These are phyloP conservation scores for Urocolius indicus DNA, from an alignment of 2,113 vertebrate genomes.

Conservation along the genomic window DNA sequence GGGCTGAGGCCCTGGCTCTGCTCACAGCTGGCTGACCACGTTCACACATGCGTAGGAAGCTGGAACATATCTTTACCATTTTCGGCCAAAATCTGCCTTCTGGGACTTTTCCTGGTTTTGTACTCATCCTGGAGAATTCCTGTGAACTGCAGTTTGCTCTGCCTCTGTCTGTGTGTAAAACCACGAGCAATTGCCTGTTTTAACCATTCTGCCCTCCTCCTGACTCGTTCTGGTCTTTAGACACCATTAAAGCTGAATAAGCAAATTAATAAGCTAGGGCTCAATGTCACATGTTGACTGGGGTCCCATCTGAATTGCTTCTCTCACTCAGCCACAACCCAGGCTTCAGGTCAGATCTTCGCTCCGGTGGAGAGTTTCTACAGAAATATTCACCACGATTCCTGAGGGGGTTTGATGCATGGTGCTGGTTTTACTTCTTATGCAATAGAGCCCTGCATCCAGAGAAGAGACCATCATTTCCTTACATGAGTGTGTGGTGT, in stretches of 20 bases:
- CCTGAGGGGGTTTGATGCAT: neutral
- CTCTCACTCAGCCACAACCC: neutral
- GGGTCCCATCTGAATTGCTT: neutral
- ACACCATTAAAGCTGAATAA: neutral
- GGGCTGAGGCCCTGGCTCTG: neutral
- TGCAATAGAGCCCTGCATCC: neutral
- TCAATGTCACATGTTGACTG: neutral
- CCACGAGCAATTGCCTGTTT: neutral
- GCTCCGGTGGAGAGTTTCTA: neutral
- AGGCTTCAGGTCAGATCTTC: neutral
- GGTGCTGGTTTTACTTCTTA: neutral
- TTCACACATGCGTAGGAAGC: neutral
- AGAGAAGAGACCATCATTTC: neutral
- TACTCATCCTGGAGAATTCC: neutral
- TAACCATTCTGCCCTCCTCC: neutral
- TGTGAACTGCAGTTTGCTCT: slow-evolving; percentile 5
- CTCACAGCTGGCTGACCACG: neutral
- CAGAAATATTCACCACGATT: neutral
- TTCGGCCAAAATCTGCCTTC: slow-evolving; percentile 29
- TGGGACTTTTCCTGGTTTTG: neutral
- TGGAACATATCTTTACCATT: neutral
- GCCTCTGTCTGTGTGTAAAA: neutral
- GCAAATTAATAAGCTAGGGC: neutral
- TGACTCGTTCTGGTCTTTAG: neutral
- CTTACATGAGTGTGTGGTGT: neutral